These are phyloP conservation scores for Merluccius polli DNA, from an alignment of 2,797 vertebrate genomes.

Conservation along the genomic window DNA sequence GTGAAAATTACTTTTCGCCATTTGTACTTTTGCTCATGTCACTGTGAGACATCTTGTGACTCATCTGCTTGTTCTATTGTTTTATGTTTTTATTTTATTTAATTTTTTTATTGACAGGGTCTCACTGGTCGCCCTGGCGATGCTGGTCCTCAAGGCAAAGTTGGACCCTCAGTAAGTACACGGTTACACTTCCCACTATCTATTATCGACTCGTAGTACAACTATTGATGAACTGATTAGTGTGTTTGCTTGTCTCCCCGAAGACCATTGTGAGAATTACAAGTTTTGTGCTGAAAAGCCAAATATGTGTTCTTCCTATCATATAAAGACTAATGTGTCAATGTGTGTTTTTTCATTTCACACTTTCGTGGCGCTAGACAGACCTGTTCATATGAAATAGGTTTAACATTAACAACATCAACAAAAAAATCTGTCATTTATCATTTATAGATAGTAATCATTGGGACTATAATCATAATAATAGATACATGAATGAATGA, in stretches of 20 bases:
- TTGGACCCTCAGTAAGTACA: constrained; percentile 87
- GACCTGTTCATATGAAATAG: not conserved
- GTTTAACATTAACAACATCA: not conserved
- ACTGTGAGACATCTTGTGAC: constrained; percentile 22
- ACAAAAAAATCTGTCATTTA: not conserved
- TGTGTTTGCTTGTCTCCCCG: too few species aligned
- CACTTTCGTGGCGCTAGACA: not conserved
- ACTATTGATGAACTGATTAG: too few species aligned
- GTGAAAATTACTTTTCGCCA: constrained; percentile 25
- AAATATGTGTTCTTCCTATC: not conserved
- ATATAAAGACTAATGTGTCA: not conserved
- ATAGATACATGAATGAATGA: not conserved
- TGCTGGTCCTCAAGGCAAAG: constrained; percentile 95
- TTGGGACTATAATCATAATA: not conserved
- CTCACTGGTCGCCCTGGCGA: constrained; percentile 93
- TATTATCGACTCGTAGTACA: not conserved
- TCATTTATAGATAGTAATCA: not conserved
- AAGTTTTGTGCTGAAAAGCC: not conserved
- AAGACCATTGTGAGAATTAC: too few species aligned
- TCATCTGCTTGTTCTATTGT: constrained; percentile 17
- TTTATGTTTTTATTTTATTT: constrained; percentile 15
- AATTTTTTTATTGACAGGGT: constrained; percentile 70
- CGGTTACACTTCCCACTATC: not conserved
- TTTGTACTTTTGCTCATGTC: not conserved
- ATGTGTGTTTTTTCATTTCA: too few species aligned